These are phyloP conservation scores for Drosophila repleta DNA, from an alignment of 1,140 invertebrate genomes.

Conservation along the genomic window DNA sequence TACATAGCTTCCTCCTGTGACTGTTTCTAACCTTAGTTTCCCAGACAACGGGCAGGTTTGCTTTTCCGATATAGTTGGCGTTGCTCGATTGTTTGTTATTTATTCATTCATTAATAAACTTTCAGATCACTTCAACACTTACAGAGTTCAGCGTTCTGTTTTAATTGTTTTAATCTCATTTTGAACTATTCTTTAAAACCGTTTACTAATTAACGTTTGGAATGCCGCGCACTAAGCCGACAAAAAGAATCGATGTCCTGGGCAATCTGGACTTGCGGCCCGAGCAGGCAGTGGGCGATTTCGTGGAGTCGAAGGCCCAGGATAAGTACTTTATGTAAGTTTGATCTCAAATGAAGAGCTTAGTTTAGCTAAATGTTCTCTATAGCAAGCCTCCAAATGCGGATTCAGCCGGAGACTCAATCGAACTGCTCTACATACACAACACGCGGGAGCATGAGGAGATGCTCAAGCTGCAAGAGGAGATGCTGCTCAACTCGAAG, in stretches of 20 bases:
- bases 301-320: slow-evolving; percentile 67
- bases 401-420: slow-evolving; percentile 72
- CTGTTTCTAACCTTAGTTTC: slow-evolving; percentile 10
- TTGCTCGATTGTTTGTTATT: too few species aligned
- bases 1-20: neutral
- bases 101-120: neutral
- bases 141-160: neutral
- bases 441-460: slow-evolving; percentile 71
- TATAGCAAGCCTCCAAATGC: slow-evolving; percentile 70
- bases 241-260: slow-evolving; percentile 75
- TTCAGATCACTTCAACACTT: neutral
- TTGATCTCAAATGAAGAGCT: neutral
- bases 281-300: slow-evolving; percentile 74
- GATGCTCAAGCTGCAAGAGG: slow-evolving; percentile 69
- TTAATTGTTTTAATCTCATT: neutral
- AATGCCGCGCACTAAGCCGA: slow-evolving; percentile 81
- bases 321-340: slow-evolving; percentile 77
- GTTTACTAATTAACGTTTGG: slow-evolving; percentile 1
- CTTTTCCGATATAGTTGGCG: too few species aligned
- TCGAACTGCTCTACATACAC: slow-evolving; percentile 70
- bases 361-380: neutral
- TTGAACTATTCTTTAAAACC: too few species aligned
- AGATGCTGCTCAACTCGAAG: slow-evolving; percentile 66
- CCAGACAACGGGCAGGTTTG: slow-evolving; percentile 29
- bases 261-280: slow-evolving; percentile 77